Base-by-base conservation (phyloP, 2,113 vertebrate species). In the Corvus hawaiiensis region DNA sequence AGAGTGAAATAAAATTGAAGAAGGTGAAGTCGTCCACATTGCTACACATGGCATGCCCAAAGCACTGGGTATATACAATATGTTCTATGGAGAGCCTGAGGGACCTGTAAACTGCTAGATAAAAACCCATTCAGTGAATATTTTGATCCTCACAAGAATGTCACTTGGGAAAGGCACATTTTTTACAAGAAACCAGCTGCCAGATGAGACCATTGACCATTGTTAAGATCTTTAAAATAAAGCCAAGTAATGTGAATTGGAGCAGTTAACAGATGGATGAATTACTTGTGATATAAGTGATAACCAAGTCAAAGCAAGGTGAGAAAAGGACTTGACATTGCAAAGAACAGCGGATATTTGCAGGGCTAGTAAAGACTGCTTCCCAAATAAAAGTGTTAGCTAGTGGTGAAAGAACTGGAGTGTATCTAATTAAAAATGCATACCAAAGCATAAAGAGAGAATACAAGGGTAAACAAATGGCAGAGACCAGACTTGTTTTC, bases 191-290 rank as follows among this genome's bases (percentile, higher is more conserved):
- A 97, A 96, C 93, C 96, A 97, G 96, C 96, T 97, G 96, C 96
- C 92, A 96, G 96, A 97, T 94, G 96, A 96, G 92, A 93, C 96
- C 96, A 97, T 95, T 97, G 95, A 96, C 95, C 95, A 96, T 96
- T 97, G 96, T 97, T 96, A 96, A 84, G 96, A 96, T 97, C 94
- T 97, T 97, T 94, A 96, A 97, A 97, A 96, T 97, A 96, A 97
- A 97, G 96, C 96, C 96, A 97, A 97, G 94, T 96, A 96, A 96
- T 96, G 93, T 97, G 96, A 96, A 97, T 96, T 89, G 92, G 90
- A 96, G 90, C 95, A 96, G 94, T 95, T 97, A 97, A 96, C 96
- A 97, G 96, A 96, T 96, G 96, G 96, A 97, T 96, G 93, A 96
- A 96, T 97, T 97, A 96, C 96, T 97, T 97, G 96, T 96, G 94